Evolutionary conservation across 35 echinoderm and acorn worm genomes (phyloP).

Genomic region (Apostichopus parvimensis): DNA sequence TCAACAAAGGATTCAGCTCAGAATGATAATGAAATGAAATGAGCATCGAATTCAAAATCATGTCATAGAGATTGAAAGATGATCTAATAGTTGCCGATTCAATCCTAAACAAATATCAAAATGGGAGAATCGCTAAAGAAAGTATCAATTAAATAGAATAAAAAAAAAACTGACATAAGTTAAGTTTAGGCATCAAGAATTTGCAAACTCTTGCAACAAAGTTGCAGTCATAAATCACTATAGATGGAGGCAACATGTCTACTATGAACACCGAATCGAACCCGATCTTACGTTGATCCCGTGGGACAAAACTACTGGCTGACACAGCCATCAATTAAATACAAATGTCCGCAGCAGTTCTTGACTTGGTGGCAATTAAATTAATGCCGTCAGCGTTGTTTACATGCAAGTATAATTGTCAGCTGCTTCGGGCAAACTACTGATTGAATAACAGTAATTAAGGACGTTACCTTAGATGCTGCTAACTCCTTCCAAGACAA

Average conservation of each 20-base stretch:
- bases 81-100: neutral
- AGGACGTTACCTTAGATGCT: neutral
- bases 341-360: neutral
- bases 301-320: neutral
- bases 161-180: neutral
- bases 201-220: neutral
- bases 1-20: too few relatives aligned
- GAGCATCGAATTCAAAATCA: neutral
- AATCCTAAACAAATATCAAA: too few relatives aligned
- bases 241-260: neutral
- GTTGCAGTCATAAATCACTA: neutral
- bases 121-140: neutral
- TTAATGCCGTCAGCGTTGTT: constrained; percentile 16
- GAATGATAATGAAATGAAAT: neutral
- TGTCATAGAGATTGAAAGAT: neutral
- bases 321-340: constrained; percentile 15
- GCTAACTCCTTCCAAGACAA: neutral
- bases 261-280: neutral
- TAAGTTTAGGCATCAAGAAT: neutral
- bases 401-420: constrained; percentile 27
- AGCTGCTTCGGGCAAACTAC: constrained; percentile 7
- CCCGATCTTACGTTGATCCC: neutral
- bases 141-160: neutral
- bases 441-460: constrained; percentile 46
- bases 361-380: constrained; percentile 34